phyloP scores from a whole-genome alignment of 2,797 vertebrate species.

The Chelmon rostratus region DNA sequence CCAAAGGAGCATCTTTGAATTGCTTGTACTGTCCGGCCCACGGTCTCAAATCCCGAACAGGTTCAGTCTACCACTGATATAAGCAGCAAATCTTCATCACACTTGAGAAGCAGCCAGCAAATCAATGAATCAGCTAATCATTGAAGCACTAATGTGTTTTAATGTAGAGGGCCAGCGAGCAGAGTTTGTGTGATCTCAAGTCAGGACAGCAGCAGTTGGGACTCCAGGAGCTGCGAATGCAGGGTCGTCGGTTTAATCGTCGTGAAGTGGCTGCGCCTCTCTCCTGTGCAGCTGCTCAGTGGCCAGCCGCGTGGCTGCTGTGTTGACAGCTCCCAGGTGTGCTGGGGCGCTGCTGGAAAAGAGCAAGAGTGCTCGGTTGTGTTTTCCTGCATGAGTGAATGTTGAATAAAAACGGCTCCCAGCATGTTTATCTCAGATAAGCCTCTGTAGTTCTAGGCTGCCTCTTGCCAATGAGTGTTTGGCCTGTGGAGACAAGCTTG shows the following conservation, averaged over 20 bases:
- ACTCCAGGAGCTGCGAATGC: neutral
- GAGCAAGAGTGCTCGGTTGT: slow-evolving; percentile 12
- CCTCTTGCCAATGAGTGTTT: slow-evolving; percentile 41
- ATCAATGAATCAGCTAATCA: neutral
- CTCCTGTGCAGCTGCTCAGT: slow-evolving; percentile 19
- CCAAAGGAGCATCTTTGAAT: neutral
- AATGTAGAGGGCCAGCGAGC: neutral
- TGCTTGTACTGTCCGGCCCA: neutral
- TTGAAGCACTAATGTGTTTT: neutral
- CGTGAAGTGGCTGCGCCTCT: neutral
- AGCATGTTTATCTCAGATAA: slow-evolving; percentile 43
- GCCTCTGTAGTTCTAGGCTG: slow-evolving; percentile 14
- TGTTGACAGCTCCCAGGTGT: slow-evolving; percentile 48
- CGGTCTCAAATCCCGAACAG: neutral
- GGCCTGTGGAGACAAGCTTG: slow-evolving; percentile 51
- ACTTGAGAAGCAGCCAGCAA: slow-evolving; percentile 1
- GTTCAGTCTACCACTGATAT: neutral
- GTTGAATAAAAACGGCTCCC: slow-evolving; percentile 20
- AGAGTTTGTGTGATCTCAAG: slow-evolving; percentile 14
- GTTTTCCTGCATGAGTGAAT: slow-evolving; percentile 46
- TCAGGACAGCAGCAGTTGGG: neutral
- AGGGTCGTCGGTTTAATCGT: slow-evolving; percentile 2
- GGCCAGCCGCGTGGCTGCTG: neutral
- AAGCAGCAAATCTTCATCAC: neutral
- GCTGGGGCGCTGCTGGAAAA: slow-evolving; percentile 20